Base-by-base conservation (phyloP, 1,140 invertebrate genomes). In the Papilio dardanus region DNA sequence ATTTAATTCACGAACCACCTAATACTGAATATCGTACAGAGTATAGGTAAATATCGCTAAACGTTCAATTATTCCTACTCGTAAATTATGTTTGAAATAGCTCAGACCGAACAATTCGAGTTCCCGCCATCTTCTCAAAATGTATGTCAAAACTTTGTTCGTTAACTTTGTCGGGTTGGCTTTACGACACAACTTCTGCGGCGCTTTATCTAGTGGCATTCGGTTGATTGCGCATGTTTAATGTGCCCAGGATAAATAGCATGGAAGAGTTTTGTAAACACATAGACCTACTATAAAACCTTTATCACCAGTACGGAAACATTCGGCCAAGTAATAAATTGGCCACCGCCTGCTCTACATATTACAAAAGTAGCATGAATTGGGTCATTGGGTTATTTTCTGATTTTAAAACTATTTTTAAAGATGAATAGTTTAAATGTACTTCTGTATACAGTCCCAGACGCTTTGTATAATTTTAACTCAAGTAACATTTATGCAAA, bases 101-200 rank as follows among this genome's bases (percentile, higher is more conserved):
- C 16, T 37, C 40, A 21, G 35, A 28, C 67, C 12, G 4, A 69
- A 69, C 67, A 69, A 69, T 40, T 69, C 19, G 16, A 66, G 21
- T 35, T 69, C 12, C 16, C 3, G n/a, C 31, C 33, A 69, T 69
- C 67, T 69, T 24, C 67, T 37, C 33, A 21, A 69, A n/a, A 69
- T 69, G 67, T 69, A 69, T 69, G 67, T 73, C 71, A 73, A 73
- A 73, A 73, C 30, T 73, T 73, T 54, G 71, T 73, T 31, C 35
- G 16, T 21, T 35, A 73, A 73, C 71, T 73, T 73, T 58, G 7
- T 73, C 71, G n/a, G 42, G 28, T 73, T 73, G 24, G 8, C 35
- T 73, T 73, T 73, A 73, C 71, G 46, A 73, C 71, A 54, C n/a
- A 73, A 50, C 46, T 73, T 73, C 30, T 73, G 50, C n/a, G 46